Evolutionary conservation across 2,797 vertebrate species (phyloP).

Genomic region (Hoplostethus mediterraneus): DNA sequence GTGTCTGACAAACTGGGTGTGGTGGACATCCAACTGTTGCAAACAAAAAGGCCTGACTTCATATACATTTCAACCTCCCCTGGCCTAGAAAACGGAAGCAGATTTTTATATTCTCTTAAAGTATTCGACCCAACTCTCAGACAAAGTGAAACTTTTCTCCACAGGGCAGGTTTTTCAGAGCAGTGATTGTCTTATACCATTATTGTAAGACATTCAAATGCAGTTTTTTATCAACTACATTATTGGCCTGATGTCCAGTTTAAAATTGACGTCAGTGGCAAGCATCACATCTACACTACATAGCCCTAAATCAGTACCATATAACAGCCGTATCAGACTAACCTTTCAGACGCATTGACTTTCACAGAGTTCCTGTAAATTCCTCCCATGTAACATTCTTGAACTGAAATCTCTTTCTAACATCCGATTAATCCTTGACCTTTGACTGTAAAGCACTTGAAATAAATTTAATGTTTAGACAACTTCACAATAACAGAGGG

Average conservation of each 20-base stretch:
- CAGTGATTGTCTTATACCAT: neutral
- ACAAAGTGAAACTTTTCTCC: constrained; percentile 4
- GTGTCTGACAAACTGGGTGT: constrained; percentile 79
- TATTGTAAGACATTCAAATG: neutral
- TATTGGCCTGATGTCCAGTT: constrained; percentile 34
- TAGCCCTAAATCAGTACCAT: constrained; percentile 8
- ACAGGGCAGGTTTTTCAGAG: constrained; percentile 7
- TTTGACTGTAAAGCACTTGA: constrained; percentile 44
- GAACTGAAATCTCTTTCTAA: constrained; percentile 32
- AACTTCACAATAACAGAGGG: constrained; percentile 64
- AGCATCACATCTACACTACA: neutral
- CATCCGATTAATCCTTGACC: constrained; percentile 55
- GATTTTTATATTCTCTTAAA: neutral
- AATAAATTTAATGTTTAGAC: constrained; percentile 65
- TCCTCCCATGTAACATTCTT: constrained; percentile 43
- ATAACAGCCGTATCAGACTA: constrained; percentile 6
- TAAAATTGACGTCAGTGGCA: neutral
- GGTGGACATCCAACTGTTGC: constrained; percentile 67
- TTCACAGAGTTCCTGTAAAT: constrained; percentile 34
- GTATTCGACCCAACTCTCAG: neutral
- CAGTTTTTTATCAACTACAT: neutral
- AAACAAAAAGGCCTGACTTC: constrained; percentile 52
- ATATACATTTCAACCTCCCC: constrained; percentile 33
- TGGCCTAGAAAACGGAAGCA: constrained; percentile 12
- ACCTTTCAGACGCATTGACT: constrained; percentile 21